Base-by-base conservation (phyloP, 2,888 invertebrate genomes). In the Zhengitettix transpicula region DNA sequence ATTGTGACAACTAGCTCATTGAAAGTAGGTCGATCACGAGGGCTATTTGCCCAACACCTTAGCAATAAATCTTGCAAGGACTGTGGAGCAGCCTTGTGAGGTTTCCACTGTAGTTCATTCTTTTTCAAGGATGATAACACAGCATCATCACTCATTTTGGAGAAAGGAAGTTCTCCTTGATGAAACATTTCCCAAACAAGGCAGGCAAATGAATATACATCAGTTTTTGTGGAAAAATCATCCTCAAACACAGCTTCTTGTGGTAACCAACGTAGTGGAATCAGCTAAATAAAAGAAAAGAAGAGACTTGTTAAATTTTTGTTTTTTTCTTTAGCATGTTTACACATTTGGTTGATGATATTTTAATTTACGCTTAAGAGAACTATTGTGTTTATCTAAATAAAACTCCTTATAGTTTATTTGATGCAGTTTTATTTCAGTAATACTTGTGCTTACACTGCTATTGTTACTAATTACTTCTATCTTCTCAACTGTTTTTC, bases 241-340 rank as follows among this genome's bases (percentile, higher is more conserved):
- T 90, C 90, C 67, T 95, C 94, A 65, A 87, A 77, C 1, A 92
- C 86, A 1, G 92, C 92, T 72, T 97, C 96, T 16, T 83, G 80
- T 0, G 95, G 89, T 71, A 94, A 72, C 96, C 96, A 96, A 66
- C 96, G 82, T 12, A 95, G 74, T 0, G 95, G 94, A 55, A 95
- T 81, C 66, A 87, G 81, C 80, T 87, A 41, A 40, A 1, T 0
- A 65, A 65, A 42, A 47, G 55, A 63, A 60, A 60, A 55, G 15
- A 17, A 17, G 17, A 7, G n/a, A 41, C 11, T 55, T 42, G 55
- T 16, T 16, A 9, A 53, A 14, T 5, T 5, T 14, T 47, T 47
- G 47, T 12, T 8, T 47, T 47, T 47, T 28, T 5, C 28, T 5
- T 28, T 28, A 5, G 7, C 28, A 28, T 28, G 2, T 28, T n/a